These are phyloP conservation scores for Heliothis virescens DNA, from an alignment of 1,140 invertebrate species.

Conservation along the genomic window DNA sequence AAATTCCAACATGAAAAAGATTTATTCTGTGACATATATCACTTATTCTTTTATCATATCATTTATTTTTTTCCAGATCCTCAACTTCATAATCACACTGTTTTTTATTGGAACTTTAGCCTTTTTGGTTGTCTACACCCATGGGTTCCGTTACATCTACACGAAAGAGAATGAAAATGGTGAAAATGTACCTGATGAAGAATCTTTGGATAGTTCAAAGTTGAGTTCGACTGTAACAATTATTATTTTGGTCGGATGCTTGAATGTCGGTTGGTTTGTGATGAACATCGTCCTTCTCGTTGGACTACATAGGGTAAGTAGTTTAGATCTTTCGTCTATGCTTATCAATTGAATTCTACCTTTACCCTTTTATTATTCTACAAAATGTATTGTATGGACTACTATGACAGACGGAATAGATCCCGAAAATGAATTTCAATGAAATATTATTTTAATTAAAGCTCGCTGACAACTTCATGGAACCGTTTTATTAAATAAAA, in stretches of 20 bases:
- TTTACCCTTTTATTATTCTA: no score
- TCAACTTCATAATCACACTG: slow-evolving; percentile 30
- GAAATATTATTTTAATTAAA: no score
- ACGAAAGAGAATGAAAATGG: not conserved
- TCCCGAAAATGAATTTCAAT: no score
- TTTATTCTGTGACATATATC: no score
- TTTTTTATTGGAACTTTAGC: slow-evolving; percentile 22
- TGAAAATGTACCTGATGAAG: not conserved
- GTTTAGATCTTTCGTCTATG: not conserved
- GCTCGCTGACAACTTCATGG: no score
- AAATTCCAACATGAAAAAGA: no score
- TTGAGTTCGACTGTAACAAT: not conserved
- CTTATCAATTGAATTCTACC: not conserved
- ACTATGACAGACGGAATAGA: no score
- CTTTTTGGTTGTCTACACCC: slow-evolving; percentile 20
- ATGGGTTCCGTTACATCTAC: slow-evolving; percentile 28
- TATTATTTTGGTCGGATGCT: not conserved
- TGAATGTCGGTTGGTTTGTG: slow-evolving; percentile 55
- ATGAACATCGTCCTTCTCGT: slow-evolving; percentile 58
- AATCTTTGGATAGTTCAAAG: slow-evolving; percentile 5
- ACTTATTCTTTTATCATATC: no score
- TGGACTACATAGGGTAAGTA: slow-evolving; percentile 61
- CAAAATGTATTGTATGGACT: no score
- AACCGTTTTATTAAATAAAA: no score
- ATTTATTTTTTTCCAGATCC: slow-evolving; percentile 1